Base-by-base conservation (phyloP, 2,888 invertebrate species). In the Marasmarcha lunaedactyla region DNA sequence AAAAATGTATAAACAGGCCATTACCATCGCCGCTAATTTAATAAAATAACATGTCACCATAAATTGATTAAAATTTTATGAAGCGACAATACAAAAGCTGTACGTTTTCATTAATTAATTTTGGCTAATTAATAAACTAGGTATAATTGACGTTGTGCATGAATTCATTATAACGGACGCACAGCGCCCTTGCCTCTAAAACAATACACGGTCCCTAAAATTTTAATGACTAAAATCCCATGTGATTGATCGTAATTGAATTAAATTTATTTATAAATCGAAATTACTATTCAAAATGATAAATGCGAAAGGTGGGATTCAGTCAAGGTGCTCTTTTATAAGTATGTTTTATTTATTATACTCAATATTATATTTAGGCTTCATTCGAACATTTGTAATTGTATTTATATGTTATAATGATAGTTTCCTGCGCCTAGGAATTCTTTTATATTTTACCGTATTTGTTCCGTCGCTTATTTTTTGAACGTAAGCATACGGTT, bases 71-170 rank as follows among this genome's bases (percentile, higher is more conserved):
- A 30, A 30, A 30, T 30, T 4, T 9, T 30, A 30, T 30, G 4
- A 30, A n/a, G 27, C 36, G 43, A 41, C 44, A 39, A 30, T 41
- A 41, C 41, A 38, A 41, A 35, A 39, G 30, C 42, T 44, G 52
- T 62, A 62, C 61, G 64, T 62, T 69, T 61, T 59, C 59, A 72
- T 71, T 72, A 71, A 76, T 74, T 72, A 72, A 69, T 59, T 69
- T 65, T 60, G 59, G 60, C 64, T 70, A 70, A 76, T 73, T 74
- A 74, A 72, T 71, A 68, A 61, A 65, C 63, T 60, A 54, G 61
- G 51, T 66, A n/a, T 11, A 30, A 30, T 30, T 63, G 67, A 58
- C 63, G 59, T 66, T 68, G 69, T 66, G 63, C 62, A 66, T 62
- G 63, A 72, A 71, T 72, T 74, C 72, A 73, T 74, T 67, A 66